Evolutionary conservation across 1,140 invertebrate species (phyloP).

Genomic region (Saccostrea cuccullata): DNA sequence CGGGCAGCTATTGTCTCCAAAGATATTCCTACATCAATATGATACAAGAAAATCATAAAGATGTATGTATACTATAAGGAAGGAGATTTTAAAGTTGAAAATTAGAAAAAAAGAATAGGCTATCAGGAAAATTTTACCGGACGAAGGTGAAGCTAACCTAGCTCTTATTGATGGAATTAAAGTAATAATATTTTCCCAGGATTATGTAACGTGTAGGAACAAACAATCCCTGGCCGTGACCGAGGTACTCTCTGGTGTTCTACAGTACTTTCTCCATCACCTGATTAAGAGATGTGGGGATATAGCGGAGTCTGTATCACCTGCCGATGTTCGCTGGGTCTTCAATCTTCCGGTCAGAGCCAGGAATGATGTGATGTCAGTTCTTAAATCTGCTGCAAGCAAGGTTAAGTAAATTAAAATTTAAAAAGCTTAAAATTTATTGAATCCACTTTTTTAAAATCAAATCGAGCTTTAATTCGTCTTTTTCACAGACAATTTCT

Average conservation of each 20-base stretch:
- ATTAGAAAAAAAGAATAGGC: too few species aligned
- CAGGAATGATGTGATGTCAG: not conserved
- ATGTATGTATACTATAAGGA: too few species aligned
- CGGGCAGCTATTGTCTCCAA: too few species aligned
- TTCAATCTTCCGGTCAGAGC: not conserved
- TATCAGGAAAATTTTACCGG: too few species aligned
- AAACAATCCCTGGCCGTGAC: not conserved
- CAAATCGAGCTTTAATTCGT: too few species aligned
- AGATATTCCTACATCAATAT: too few species aligned
- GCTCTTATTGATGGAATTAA: not conserved
- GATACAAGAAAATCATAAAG: too few species aligned
- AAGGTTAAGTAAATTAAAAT: not conserved
- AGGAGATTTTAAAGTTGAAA: too few species aligned
- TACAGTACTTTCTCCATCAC: not conserved
- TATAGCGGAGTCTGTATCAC: not conserved
- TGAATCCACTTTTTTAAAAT: too few species aligned
- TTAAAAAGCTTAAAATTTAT: not conserved
- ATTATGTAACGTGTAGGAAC: not conserved
- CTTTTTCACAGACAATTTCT: too few species aligned
- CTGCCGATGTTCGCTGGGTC: not conserved
- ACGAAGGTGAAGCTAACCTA: not conserved
- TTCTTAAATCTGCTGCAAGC: not conserved
- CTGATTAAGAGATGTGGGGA: not conserved
- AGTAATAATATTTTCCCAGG: not conserved
- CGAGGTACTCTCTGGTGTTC: not conserved